A percentile compares a stretch with the other conserved stretches of the same genome.
These are phyloP conservation scores for Oryzias woworae DNA, from an alignment of 2,113 vertebrate species.

Conservation along the genomic window DNA sequence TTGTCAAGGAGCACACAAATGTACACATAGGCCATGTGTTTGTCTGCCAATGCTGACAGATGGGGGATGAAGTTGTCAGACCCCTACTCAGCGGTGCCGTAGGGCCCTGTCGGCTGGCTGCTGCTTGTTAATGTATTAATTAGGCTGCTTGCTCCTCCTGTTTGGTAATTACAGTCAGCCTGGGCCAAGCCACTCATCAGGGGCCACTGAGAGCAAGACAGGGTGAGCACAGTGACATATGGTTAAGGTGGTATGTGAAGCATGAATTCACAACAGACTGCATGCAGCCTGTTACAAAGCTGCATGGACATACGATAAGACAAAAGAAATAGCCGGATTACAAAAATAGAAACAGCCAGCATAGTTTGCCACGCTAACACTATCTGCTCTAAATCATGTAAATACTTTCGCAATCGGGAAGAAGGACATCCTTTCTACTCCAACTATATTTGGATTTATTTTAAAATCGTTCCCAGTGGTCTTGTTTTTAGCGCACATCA, in stretches of 20 bases:
- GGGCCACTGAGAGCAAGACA: slow-evolving; percentile 48
- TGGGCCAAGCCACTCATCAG: slow-evolving; percentile 55
- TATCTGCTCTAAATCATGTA: too few relatives aligned
- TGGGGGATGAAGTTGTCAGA: slow-evolving; percentile 68
- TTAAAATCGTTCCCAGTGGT: too few relatives aligned
- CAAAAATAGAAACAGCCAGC: not conserved
- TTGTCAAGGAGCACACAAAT: slow-evolving; percentile 17
- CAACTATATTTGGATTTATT: too few relatives aligned
- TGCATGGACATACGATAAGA: not conserved
- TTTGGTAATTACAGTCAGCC: slow-evolving; percentile 66
- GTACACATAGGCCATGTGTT: slow-evolving; percentile 18
- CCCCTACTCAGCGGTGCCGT: slow-evolving; percentile 31
- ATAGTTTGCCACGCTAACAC: too few relatives aligned
- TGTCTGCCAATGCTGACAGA: slow-evolving; percentile 46
- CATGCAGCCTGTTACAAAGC: not conserved
- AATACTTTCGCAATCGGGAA: too few relatives aligned
- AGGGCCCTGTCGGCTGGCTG: slow-evolving; percentile 55
- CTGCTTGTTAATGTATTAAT: slow-evolving; percentile 72
- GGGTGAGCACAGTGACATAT: slow-evolving; percentile 37
- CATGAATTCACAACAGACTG: slow-evolving; percentile 1
- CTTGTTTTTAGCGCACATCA: too few relatives aligned
- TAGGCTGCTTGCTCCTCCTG: slow-evolving; percentile 67
- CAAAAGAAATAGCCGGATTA: not conserved
- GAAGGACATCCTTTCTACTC: too few relatives aligned
- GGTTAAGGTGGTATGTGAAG: slow-evolving; percentile 12